phyloP scores from a whole-genome alignment of 2,797 vertebrate species.

The Crocidura indochinensis region DNA sequence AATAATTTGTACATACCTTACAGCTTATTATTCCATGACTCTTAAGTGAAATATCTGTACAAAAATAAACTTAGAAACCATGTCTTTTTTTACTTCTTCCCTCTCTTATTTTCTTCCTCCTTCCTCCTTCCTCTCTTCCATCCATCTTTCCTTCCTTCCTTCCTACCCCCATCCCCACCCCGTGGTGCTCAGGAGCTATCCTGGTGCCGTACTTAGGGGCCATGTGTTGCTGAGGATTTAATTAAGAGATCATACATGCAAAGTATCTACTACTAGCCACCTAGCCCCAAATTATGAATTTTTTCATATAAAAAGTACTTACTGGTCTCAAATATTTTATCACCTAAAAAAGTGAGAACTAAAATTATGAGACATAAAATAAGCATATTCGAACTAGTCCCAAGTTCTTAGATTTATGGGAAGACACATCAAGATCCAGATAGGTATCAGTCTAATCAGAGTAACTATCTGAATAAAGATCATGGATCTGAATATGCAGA shows the following conservation, averaged over 20 bases:
- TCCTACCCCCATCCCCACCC: too few species aligned
- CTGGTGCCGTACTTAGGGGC: too few species aligned
- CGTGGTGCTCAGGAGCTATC: too few species aligned
- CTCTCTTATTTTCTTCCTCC: too few species aligned
- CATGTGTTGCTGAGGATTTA: too few species aligned
- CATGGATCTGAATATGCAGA: neutral
- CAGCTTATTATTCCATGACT: neutral
- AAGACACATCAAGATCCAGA: neutral
- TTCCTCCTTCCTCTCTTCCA: too few species aligned
- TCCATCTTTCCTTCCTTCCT: too few species aligned
- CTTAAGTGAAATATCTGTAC: constrained; percentile 39
- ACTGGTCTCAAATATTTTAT: constrained; percentile 20
- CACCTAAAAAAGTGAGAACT: constrained; percentile 1
- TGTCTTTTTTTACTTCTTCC: neutral
- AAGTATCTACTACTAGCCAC: too few species aligned
- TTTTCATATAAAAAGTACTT: neutral
- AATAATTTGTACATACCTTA: constrained; percentile 43
- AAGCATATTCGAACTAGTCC: neutral
- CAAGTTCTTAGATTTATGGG: neutral
- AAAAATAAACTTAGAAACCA: constrained; percentile 25
- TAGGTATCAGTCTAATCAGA: too few species aligned
- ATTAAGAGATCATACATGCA: too few species aligned
- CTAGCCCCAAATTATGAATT: neutral
- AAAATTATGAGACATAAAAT: constrained; percentile 16
- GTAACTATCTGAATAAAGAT: too few species aligned